These are phyloP conservation scores for Copidosoma aretas DNA, from an alignment of 2,888 invertebrate genomes.

Conservation along the genomic window DNA sequence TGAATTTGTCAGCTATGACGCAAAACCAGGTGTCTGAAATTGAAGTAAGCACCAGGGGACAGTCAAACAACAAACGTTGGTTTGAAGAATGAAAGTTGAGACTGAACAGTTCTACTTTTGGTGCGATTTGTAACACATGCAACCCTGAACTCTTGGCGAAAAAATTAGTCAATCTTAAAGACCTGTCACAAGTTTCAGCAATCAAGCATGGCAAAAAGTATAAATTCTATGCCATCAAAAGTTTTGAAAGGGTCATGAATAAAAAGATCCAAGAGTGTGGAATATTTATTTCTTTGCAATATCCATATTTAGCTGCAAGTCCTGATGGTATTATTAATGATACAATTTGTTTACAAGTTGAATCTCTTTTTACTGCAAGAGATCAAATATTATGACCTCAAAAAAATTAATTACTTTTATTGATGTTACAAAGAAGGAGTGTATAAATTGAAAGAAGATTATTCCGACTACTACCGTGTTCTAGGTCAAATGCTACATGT, in stretches of 20 bases:
- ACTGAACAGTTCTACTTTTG: not conserved
- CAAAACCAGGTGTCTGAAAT: not conserved
- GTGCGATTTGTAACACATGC: not conserved
- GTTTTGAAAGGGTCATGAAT: not conserved
- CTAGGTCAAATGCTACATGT: not conserved
- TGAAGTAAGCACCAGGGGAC: not conserved
- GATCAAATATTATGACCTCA: slow-evolving; percentile 21
- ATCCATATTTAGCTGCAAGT: not conserved
- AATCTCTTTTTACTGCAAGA: slow-evolving; percentile 29
- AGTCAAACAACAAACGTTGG: not conserved
- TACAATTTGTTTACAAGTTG: not conserved
- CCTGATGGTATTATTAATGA: slow-evolving; percentile 18
- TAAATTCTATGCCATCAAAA: not conserved
- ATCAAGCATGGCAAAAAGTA: not conserved
- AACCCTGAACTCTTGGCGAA: not conserved
- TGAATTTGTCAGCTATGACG: too few species aligned
- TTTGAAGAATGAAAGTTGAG: not conserved
- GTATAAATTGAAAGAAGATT: too few species aligned
- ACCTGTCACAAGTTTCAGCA: not conserved
- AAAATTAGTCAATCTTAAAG: not conserved
- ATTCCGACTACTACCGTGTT: not conserved
- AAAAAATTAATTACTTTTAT: slow-evolving; percentile 37
- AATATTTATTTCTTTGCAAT: not conserved
- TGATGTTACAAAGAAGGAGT: slow-evolving; percentile 2
- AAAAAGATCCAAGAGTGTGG: not conserved